Evolutionary conservation across 2,888 invertebrate species (phyloP), one percentile per base, ranked within the genome.

Genomic region (Sinhomidia bicolor): DNA sequence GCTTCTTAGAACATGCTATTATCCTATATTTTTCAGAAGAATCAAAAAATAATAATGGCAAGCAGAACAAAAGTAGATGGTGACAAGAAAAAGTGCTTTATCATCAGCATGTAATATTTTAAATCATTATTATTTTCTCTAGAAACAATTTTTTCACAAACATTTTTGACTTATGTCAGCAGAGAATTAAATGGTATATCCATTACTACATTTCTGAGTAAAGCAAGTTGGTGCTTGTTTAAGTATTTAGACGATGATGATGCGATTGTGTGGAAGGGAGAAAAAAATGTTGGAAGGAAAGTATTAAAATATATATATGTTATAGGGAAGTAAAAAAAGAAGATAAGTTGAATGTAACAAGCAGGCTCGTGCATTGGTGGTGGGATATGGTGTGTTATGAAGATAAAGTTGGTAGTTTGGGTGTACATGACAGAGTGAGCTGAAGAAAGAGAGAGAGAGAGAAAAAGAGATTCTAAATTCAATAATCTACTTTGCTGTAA

Each of bases 321-420:
- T n/a, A n/a, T n/a, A n/a, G 26, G 26, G 12, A 6, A 7, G 17
- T n/a, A 54, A 17, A 12, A 47, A 47, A 47, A n/a, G 10, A 47
- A 47, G 12, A 57, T 60, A 60, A 26, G 54, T 17, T 54, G n/a
- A n/a, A n/a, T n/a, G 17, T 60, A 36, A 36, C n/a, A n/a, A n/a
- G n/a, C n/a, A n/a, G n/a, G n/a, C n/a, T n/a, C n/a, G n/a, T n/a
- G 36, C 36, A 36, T 36, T 36, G 36, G 7, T n/a, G 20, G 20
- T 60, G 60, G 26, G 26, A 26, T 60, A 60, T 26, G 26, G 60
- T 23, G 26, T 26, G 26, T 26, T 60, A 26, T 26, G 60, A 60
- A n/a, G 60, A 60, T 60, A 60, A 26, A 81, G 80, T 32, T 60
- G 47, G 65, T 65, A 36, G 65, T 65, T n/a, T n/a, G n/a, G 17